These are phyloP conservation scores for Pachypeltis micranthus DNA, from an alignment of 1,140 invertebrate genomes.

Conservation along the genomic window DNA sequence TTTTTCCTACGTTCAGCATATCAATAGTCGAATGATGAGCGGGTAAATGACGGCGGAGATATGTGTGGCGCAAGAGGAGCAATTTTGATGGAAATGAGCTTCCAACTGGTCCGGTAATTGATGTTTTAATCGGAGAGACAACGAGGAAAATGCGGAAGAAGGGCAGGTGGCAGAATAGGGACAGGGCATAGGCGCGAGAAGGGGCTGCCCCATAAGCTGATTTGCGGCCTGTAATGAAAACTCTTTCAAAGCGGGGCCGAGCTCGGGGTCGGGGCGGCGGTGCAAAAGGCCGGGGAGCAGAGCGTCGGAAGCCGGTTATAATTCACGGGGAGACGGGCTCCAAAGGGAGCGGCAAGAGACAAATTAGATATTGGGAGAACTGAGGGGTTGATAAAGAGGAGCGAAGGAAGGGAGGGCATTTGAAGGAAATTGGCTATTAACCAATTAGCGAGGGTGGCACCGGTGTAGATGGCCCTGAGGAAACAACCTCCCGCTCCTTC, in stretches of 20 bases:
- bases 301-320: background rate
- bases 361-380: constrained; percentile 10
- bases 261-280: no score
- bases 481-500: background rate
- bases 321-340: background rate
- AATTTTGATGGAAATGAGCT: background rate
- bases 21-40: no score
- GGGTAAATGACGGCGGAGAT: no score
- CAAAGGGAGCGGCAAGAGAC: background rate
- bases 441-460: background rate
- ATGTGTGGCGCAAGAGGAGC: no score
- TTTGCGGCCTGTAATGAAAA: background rate
- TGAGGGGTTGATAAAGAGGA: background rate
- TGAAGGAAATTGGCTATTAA: constrained; percentile 11
- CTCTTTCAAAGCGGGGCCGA: background rate
- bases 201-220: background rate
- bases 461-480: background rate
- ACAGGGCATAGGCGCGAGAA: background rate
- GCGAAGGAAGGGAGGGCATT: background rate
- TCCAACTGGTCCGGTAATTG: background rate
- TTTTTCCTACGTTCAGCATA: no score
- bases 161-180: background rate
- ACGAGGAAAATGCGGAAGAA: background rate
- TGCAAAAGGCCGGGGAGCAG: background rate
- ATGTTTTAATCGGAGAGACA: background rate